Percentiles rank a stretch among this genome's conserved stretches.
phyloP scores from a whole-genome alignment of 2,888 invertebrate genomes.

The Ophioninae sp. region DNA sequence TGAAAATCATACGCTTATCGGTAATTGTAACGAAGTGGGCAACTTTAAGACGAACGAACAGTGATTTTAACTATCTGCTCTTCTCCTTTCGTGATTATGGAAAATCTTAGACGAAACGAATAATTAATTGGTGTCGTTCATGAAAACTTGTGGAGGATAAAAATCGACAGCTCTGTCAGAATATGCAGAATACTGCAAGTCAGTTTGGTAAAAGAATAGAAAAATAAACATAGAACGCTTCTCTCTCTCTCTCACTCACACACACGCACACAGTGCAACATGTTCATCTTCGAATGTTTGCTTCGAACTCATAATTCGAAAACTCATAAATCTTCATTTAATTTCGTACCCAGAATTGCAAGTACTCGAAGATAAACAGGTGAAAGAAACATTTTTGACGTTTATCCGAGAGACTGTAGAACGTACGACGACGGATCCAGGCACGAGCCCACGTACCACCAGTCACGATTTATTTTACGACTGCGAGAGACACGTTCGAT shows the following conservation, averaged over 20 bases:
- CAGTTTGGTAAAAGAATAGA: conserved; percentile 14
- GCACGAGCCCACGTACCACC: conserved; percentile 22
- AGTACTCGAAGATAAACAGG: conserved; percentile 12
- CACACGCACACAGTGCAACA: background rate
- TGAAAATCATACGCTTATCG: background rate
- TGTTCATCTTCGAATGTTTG: background rate
- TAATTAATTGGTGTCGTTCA: background rate
- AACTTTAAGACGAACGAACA: background rate
- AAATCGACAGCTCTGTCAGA: background rate
- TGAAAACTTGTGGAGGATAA: background rate
- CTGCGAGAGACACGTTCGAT: background rate
- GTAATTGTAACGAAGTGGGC: background rate
- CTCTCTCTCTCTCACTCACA: no score
- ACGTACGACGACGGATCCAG: conserved; percentile 40
- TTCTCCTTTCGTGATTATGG: background rate
- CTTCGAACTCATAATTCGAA: background rate
- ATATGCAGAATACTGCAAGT: conserved; percentile 16
- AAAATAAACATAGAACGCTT: background rate
- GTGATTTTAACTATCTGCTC: background rate
- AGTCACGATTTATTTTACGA: conserved; percentile 19
- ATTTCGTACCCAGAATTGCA: conserved; percentile 12
- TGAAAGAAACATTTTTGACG: background rate
- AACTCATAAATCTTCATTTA: background rate
- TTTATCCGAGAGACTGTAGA: conserved; percentile 55
- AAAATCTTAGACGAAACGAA: conserved; percentile 15